phyloP scores from a whole-genome alignment of 1,140 invertebrate genomes.

The Drosophila busckii region DNA sequence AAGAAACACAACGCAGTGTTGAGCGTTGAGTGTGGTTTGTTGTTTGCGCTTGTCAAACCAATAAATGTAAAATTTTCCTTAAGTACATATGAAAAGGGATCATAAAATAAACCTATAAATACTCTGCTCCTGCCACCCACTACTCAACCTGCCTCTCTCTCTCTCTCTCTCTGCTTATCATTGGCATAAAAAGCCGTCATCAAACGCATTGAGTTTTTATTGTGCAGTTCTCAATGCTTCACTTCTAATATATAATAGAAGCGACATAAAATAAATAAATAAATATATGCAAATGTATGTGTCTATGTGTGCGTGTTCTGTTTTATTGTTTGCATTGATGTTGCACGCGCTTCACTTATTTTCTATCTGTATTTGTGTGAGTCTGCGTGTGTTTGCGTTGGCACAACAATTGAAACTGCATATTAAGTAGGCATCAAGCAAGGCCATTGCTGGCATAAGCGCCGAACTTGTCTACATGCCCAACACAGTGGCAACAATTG shows the following conservation, averaged over 20 bases:
- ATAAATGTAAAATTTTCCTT: slow-evolving; percentile 75
- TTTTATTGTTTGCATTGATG: slow-evolving; percentile 54
- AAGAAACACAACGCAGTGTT: slow-evolving; percentile 28
- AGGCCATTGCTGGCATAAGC: slow-evolving; percentile 5
- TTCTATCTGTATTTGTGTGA: not conserved
- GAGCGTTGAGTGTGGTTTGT: slow-evolving; percentile 9
- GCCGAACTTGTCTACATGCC: slow-evolving; percentile 17
- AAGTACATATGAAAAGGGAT: slow-evolving; percentile 72
- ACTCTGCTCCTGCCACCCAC: slow-evolving; percentile 27
- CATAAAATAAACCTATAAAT: slow-evolving; percentile 76
- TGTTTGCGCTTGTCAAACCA: slow-evolving; percentile 67
- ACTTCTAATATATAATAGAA: slow-evolving; percentile 29
- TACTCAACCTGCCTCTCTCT: not conserved
- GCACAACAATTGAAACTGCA: slow-evolving; percentile 57
- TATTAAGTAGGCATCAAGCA: slow-evolving; percentile 52
- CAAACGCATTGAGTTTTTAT: slow-evolving; percentile 58
- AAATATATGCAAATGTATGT: slow-evolving; percentile 64
- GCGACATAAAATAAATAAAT: slow-evolving; percentile 74
- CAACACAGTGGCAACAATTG: not conserved
- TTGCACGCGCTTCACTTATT: slow-evolving; percentile 58
- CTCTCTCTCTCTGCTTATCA: slow-evolving; percentile 5
- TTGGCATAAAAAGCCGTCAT: slow-evolving; percentile 39
- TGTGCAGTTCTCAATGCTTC: slow-evolving; percentile 48
- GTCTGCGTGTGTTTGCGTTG: slow-evolving; percentile 28
- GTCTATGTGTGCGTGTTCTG: slow-evolving; percentile 21